Conservation (phyloP, 1,140 invertebrate species). For the Atta cephalotes region DNA sequence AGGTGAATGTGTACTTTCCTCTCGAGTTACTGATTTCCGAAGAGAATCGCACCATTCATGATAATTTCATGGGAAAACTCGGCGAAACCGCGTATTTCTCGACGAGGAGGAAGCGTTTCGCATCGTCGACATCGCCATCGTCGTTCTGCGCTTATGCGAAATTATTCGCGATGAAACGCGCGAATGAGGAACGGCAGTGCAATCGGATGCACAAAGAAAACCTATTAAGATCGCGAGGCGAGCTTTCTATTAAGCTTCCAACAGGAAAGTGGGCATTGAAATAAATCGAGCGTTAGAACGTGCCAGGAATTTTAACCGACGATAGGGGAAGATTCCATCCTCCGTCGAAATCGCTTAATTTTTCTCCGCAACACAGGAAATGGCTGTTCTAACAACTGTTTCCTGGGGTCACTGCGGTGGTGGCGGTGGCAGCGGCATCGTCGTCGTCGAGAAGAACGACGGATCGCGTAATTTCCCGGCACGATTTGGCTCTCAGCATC, state of each 20-base stretch:
- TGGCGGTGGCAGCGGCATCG: neutral
- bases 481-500: slow-evolving; percentile 65
- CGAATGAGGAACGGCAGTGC: slow-evolving; percentile 29
- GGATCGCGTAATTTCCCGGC: slow-evolving; percentile 64
- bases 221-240: slow-evolving; percentile 58
- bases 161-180: slow-evolving; percentile 55
- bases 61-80: slow-evolving; percentile 20
- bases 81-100: slow-evolving; percentile 20
- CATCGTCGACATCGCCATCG: slow-evolving; percentile 20
- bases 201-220: slow-evolving; percentile 63
- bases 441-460: slow-evolving; percentile 41
- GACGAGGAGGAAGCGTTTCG: slow-evolving; percentile 23
- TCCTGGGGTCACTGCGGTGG: slow-evolving; percentile 9
- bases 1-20: slow-evolving; percentile 9
- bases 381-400: slow-evolving; percentile 57
- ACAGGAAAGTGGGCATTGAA: slow-evolving; percentile 55
- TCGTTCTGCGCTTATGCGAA: slow-evolving; percentile 24
- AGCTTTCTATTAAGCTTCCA: slow-evolving; percentile 62
- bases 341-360: slow-evolving; percentile 50
- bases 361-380: slow-evolving; percentile 60
- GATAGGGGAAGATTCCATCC: slow-evolving; percentile 27
- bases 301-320: slow-evolving; percentile 58
- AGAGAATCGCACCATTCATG: slow-evolving; percentile 39
- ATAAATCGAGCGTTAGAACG: slow-evolving; percentile 62
- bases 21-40: slow-evolving; percentile 37